phyloP scores from a whole-genome alignment of 37 sponge, comb jelly and placozoan genomes.

The Ianthella basta region DNA sequence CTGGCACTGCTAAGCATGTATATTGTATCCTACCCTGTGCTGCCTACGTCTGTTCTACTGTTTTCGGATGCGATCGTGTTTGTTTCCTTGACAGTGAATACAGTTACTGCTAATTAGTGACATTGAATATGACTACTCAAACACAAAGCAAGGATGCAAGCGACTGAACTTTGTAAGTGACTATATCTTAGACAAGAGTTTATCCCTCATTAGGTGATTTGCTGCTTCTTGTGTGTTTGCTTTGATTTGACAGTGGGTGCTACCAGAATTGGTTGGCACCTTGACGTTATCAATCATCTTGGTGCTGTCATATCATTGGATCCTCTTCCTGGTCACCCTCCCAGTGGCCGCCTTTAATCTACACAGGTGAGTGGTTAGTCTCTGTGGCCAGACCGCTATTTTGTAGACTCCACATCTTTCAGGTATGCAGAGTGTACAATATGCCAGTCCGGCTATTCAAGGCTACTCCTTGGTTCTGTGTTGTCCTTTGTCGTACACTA shows the following conservation, averaged over 20 bases:
- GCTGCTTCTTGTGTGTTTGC: background rate
- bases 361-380: slow-evolving; percentile 46
- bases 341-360: slow-evolving; percentile 63
- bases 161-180: slow-evolving; percentile 74
- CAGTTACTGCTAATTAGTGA: slow-evolving; percentile 85
- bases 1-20: slow-evolving; percentile 62
- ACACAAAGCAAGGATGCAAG: slow-evolving; percentile 79
- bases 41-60: background rate
- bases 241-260: slow-evolving; percentile 66
- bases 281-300: slow-evolving; percentile 59
- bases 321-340: slow-evolving; percentile 60
- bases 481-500: no score
- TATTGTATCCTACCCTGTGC: slow-evolving; percentile 63
- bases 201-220: background rate
- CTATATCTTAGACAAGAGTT: background rate
- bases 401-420: background rate
- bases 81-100: background rate
- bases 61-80: background rate
- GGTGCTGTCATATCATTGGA: slow-evolving; percentile 78
- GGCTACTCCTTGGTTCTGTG: no score
- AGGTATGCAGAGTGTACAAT: no score
- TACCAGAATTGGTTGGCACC: slow-evolving; percentile 71
- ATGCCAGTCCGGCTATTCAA: no score
- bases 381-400: background rate
- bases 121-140: slow-evolving; percentile 90